Evolutionary conservation across 2,797 vertebrate genomes (phyloP).

Genomic region (Sciurus carolinensis): DNA sequence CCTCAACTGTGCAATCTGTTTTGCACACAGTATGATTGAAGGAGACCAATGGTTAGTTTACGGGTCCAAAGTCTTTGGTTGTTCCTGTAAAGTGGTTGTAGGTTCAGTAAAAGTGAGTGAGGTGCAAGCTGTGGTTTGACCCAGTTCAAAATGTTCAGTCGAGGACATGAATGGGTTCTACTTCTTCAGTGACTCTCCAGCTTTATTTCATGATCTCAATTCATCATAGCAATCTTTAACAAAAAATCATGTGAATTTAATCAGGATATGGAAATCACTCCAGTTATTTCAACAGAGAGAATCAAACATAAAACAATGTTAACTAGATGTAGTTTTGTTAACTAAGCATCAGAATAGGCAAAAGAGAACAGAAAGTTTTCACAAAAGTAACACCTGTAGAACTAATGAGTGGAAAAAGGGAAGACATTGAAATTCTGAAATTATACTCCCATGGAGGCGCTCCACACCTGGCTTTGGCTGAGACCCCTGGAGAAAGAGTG

Average conservation of each 20-base stretch:
- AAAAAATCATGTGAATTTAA: background rate
- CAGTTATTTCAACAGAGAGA: background rate
- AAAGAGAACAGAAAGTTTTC: background rate
- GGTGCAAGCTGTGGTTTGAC: background rate
- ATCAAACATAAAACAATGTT: background rate
- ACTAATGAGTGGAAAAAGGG: background rate
- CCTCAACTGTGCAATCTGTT: background rate
- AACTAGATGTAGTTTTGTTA: background rate
- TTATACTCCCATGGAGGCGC: background rate
- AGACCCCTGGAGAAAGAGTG: background rate
- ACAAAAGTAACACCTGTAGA: background rate
- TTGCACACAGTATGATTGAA: background rate
- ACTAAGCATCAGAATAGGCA: background rate
- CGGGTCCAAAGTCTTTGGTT: background rate
- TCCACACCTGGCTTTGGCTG: background rate
- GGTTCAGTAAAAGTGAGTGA: background rate
- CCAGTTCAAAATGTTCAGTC: background rate
- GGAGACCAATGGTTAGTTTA: background rate
- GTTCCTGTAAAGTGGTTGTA: background rate
- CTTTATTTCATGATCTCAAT: background rate
- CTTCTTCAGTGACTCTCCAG: background rate
- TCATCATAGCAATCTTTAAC: background rate
- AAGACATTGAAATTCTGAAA: background rate
- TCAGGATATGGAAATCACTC: background rate
- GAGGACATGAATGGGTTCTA: rapidly evolving